Evolutionary conservation across 2,797 vertebrate genomes (phyloP), one percentile per base, ranked within the genome.

Genomic region (Huso huso): DNA sequence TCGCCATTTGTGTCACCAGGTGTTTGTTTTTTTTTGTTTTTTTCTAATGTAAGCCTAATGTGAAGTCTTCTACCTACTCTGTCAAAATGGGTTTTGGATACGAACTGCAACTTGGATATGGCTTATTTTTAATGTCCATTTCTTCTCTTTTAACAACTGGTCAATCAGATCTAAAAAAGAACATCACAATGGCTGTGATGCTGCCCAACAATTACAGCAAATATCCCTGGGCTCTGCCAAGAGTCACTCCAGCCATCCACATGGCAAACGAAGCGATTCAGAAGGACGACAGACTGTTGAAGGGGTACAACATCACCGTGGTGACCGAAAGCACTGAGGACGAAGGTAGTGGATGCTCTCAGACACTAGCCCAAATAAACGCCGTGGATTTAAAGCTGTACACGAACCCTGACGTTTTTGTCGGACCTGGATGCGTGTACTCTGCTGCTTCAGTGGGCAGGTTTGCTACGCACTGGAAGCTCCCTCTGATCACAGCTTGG

Each of bases 381-480:
- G 94, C 94, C 8, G 96, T 97, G 80, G 95, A 99, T 77, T 92
- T 94, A 61, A 95, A 94, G 82, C 90, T 98, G 13, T 93, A 98
- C 82, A 76, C 89, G 72, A 89, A 90, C 58, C 94, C 96, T 4
- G 96, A 97, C 79, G 93, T 91, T 0, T 95, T 99, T 59, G 84
- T 98, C 74, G 96, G 96, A 60, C 96, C 96, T 0, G 96, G 96
- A 0, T 99, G 96, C 71, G 93, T 96, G 23, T 98, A 98, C 82
- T 89, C 96, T 0, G 91, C 95, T 0, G 95, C 96, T 58, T 92
- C 95, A 5, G 96, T 99, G 72, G 95, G 91, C 8, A 89, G 96
- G 6, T 98, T 99, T 76, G 94, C 94, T 66, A 93, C 93, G 13
- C 95, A 98, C 77, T 98, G 95, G 95, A 93, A 86, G 49, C 92